These are phyloP conservation scores for Eriocheir sinensis DNA, from an alignment of 1,140 invertebrate genomes.

Conservation along the genomic window DNA sequence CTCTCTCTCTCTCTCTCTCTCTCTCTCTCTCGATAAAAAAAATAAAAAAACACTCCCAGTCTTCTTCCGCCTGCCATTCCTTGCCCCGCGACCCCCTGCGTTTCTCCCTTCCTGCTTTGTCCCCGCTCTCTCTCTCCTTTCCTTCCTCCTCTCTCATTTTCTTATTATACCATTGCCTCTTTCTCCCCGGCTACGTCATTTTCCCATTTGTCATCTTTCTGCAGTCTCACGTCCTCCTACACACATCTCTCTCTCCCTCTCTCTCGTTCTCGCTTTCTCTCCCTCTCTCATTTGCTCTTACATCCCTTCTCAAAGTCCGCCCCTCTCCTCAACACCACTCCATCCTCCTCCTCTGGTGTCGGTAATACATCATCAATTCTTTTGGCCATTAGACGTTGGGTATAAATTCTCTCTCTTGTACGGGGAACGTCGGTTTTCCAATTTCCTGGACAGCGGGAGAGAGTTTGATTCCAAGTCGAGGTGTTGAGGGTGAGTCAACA, in stretches of 20 bases:
- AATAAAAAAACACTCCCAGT: neutral
- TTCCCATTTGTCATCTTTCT: neutral
- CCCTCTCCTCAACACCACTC: neutral
- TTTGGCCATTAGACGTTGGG: conserved; percentile 68
- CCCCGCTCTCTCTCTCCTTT: neutral
- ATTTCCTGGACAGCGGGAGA: conserved; percentile 47
- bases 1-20: conserved; percentile 46
- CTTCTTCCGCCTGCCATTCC: neutral
- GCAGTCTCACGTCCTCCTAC: neutral
- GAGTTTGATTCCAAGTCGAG: conserved; percentile 55
- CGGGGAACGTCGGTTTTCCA: conserved; percentile 40
- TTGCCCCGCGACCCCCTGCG: conserved; percentile 4
- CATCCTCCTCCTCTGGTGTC: neutral
- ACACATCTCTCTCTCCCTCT: neutral
- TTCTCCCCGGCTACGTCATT: neutral
- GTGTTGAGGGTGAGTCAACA: conserved; percentile 38
- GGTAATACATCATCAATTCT: conserved; percentile 74
- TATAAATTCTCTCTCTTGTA: conserved; percentile 68
- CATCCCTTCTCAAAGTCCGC: neutral
- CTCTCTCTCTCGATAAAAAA: neutral
- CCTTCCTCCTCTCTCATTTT: neutral
- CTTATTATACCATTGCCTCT: conserved; percentile 1
- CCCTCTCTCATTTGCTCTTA: neutral
- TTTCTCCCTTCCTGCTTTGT: neutral
- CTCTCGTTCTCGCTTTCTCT: neutral